Base-by-base conservation (phyloP, 2,888 invertebrate species). In the Timema cristinae region DNA sequence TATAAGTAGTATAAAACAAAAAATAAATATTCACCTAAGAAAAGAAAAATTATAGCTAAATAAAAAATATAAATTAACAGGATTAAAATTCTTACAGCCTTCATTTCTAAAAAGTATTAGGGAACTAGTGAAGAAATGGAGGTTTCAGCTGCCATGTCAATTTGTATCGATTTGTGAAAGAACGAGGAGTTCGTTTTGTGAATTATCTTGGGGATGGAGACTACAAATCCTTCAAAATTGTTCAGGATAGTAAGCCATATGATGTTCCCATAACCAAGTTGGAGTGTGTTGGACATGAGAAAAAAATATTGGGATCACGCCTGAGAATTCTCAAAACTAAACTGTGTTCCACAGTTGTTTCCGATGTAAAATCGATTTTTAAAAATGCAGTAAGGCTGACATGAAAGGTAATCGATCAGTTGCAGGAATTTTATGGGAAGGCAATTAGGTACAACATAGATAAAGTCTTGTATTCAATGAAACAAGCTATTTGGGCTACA, bases 401-500 rank as follows among this genome's bases (percentile, higher is more conserved):
- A 32, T 32, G 4, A 2, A 56, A 56, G 16, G n/a, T 56, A 15
- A 56, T 10, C 16, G 56, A 56, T 56, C 15, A 6, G 16, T 16
- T 56, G 7, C 56, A 56, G 56, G 56, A 56, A 11, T 56, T 15
- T 56, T 56, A 56, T 56, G 56, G 56, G 16, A 56, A 56, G n/a
- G 56, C 56, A n/a, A 11, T 56, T 13, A 56, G 56, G n/a, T 5
- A 56, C n/a, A 56, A 6, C 16, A 56, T 16, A 56, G 56, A 16
- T 4, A 32, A 32, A 32, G 32, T 4, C 32, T 32, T 32, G 32
- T 1, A 32, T 32, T 32, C 7, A 56, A 56, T 56, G 56, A 13
- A 6, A 56, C n/a, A 56, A 56, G 56, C 56, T 56, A 51, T 70
- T 9, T 74, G 70, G 74, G 72, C 71, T 32, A 67, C 66, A 11